Evolutionary conservation across 2,113 vertebrate species (phyloP).

Genomic region (Girardinichthys multiradiatus): DNA sequence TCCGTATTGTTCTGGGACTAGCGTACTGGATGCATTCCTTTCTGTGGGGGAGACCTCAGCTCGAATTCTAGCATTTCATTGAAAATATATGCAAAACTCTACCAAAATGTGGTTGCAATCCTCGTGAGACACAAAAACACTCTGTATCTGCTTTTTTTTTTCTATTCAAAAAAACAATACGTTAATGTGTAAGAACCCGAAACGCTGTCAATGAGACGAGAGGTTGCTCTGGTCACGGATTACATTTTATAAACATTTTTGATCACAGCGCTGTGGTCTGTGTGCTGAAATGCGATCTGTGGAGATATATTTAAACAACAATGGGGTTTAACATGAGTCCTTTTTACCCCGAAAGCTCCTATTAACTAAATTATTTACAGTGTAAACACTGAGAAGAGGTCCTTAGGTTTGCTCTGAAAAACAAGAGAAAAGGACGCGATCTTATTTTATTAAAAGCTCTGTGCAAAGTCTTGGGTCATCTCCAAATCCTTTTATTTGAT

Average conservation of each 20-base stretch:
- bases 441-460: slow-evolving; percentile 18
- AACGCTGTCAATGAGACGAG: slow-evolving; percentile 52
- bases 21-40: slow-evolving; percentile 73
- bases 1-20: slow-evolving; percentile 74
- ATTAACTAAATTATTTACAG: slow-evolving; percentile 52
- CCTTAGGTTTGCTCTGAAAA: not conserved
- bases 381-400: slow-evolving; percentile 33
- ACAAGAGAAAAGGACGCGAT: not conserved
- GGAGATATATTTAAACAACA: slow-evolving; percentile 48
- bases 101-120: slow-evolving; percentile 63
- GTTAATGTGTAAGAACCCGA: slow-evolving; percentile 59
- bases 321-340: slow-evolving; percentile 36
- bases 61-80: slow-evolving; percentile 74
- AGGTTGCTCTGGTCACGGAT: slow-evolving; percentile 51
- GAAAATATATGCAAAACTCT: slow-evolving; percentile 50
- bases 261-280: slow-evolving; percentile 59
- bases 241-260: slow-evolving; percentile 64
- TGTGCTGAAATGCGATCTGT: slow-evolving; percentile 41
- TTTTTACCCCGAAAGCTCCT: slow-evolving; percentile 5
- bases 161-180: slow-evolving; percentile 62
- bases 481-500: too few species aligned
- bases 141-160: slow-evolving; percentile 32
- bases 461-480: slow-evolving; percentile 7
- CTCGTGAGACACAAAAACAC: slow-evolving; percentile 48
- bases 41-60: slow-evolving; percentile 74